phyloP scores from a whole-genome alignment of 2,888 invertebrate species.

The Agriopis aurantiaria region DNA sequence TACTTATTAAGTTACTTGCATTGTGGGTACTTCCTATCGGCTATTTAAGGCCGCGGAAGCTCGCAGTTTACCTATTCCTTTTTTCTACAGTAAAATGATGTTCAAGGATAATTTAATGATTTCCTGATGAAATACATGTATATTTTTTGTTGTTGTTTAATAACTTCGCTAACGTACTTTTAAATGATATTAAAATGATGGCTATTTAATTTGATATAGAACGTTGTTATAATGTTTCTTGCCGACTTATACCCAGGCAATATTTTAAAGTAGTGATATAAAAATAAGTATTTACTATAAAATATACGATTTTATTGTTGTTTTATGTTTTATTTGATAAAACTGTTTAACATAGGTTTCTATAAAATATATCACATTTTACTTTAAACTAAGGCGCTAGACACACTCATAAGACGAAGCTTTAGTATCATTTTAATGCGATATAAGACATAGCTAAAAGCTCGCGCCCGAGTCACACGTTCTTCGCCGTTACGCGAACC shows the following conservation, averaged over 20 bases:
- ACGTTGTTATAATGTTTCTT: conserved; percentile 1
- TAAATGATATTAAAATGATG: not conserved
- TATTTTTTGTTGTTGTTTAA: too few relatives aligned
- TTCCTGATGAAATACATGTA: not conserved
- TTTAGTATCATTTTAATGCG: too few relatives aligned
- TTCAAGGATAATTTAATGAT: not conserved
- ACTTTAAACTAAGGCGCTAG: not conserved
- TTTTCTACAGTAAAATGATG: not conserved
- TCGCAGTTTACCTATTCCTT: not conserved
- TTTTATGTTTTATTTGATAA: conserved; percentile 36
- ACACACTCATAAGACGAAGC: too few relatives aligned
- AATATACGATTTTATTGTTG: conserved; percentile 37
- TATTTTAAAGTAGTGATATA: conserved; percentile 5
- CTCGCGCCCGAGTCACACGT: too few relatives aligned
- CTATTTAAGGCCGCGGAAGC: not conserved
- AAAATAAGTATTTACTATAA: conserved; percentile 30
- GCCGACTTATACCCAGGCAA: conserved; percentile 6
- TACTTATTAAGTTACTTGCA: too few relatives aligned
- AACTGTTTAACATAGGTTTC: conserved; percentile 11
- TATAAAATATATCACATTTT: conserved; percentile 36
- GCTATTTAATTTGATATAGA: not conserved
- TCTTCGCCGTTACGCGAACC: too few relatives aligned
- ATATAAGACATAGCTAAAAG: too few relatives aligned
- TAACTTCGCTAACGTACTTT: not conserved
- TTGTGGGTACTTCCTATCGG: too few relatives aligned